Evolutionary conservation across 2,888 invertebrate genomes (phyloP).

Genomic region (Brachypalpus laphriformis): DNA sequence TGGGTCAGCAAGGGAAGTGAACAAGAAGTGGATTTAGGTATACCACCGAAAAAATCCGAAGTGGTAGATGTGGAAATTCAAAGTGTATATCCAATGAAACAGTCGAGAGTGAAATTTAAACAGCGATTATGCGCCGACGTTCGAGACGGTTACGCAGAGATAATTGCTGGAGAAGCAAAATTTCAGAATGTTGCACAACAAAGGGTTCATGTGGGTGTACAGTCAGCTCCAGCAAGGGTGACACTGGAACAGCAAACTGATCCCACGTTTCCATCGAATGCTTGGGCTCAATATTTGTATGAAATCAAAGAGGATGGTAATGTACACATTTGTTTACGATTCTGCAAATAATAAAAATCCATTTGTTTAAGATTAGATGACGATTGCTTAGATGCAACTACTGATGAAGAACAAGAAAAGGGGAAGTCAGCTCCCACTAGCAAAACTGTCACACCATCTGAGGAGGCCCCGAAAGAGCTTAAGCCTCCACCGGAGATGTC

Average conservation of each 20-base stretch:
- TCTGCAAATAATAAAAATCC: slow-evolving; percentile 74
- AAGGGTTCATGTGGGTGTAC: slow-evolving; percentile 85
- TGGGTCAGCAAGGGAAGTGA: slow-evolving; percentile 88
- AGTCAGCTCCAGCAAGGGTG: slow-evolving; percentile 84
- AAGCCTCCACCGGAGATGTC: slow-evolving; percentile 79
- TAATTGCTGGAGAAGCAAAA: slow-evolving; percentile 84
- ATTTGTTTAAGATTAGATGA: slow-evolving; percentile 78
- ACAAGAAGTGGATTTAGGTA: slow-evolving; percentile 85
- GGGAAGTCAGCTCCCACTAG: slow-evolving; percentile 77
- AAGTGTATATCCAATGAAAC: slow-evolving; percentile 85
- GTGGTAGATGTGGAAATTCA: slow-evolving; percentile 88
- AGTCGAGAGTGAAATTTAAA: slow-evolving; percentile 83
- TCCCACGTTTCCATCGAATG: slow-evolving; percentile 87
- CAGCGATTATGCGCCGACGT: slow-evolving; percentile 85
- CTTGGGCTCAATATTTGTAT: slow-evolving; percentile 87
- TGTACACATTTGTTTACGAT: slow-evolving; percentile 3
- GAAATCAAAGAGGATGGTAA: slow-evolving; percentile 80
- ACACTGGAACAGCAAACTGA: slow-evolving; percentile 87
- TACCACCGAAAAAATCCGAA: slow-evolving; percentile 84
- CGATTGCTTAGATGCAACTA: slow-evolving; percentile 77
- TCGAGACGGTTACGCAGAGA: slow-evolving; percentile 88
- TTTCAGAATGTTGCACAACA: slow-evolving; percentile 85
- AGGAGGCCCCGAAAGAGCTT: slow-evolving; percentile 59
- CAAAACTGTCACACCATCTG: slow-evolving; percentile 56
- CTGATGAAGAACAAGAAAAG: slow-evolving; percentile 78